phyloP scores from a whole-genome alignment of 2,888 invertebrate species.

The Heliconius sara region DNA sequence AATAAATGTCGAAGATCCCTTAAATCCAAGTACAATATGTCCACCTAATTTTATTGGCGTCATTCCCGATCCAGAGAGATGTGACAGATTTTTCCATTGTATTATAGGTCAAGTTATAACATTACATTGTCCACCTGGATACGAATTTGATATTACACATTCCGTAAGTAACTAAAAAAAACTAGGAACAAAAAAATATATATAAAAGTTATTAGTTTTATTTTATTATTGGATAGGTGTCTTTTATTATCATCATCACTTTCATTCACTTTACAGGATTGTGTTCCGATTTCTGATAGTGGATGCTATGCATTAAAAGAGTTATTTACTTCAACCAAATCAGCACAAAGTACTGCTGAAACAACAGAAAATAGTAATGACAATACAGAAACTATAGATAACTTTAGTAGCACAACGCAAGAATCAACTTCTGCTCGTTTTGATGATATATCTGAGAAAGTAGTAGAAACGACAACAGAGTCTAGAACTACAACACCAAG shows the following conservation, averaged over 20 bases:
- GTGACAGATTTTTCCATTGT: slow-evolving; percentile 10
- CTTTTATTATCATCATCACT: too few relatives aligned
- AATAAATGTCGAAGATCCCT: slow-evolving; percentile 5
- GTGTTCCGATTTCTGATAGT: slow-evolving; percentile 39
- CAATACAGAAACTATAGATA: not conserved
- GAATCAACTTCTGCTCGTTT: not conserved
- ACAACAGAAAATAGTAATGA: slow-evolving; percentile 11
- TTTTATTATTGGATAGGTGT: too few relatives aligned
- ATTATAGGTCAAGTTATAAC: not conserved
- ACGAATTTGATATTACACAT: slow-evolving; percentile 10
- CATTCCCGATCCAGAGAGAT: slow-evolving; percentile 7
- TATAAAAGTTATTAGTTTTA: too few relatives aligned
- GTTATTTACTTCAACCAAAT: slow-evolving; percentile 34
- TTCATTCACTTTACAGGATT: slow-evolving; percentile 33
- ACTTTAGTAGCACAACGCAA: not conserved
- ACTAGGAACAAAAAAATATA: not conserved
- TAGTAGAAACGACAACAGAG: slow-evolving; percentile 15
- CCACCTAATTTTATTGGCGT: slow-evolving; percentile 7
- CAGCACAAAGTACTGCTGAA: slow-evolving; percentile 9
- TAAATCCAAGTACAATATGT: not conserved
- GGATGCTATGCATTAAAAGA: slow-evolving; percentile 44
- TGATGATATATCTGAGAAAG: not conserved
- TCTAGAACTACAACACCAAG: slow-evolving; percentile 5
- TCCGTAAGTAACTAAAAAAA: slow-evolving; percentile 38
- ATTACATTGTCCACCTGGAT: slow-evolving; percentile 12